Conservation (phyloP, 2,113 vertebrate genomes). For the Poecilia latipinna region DNA sequence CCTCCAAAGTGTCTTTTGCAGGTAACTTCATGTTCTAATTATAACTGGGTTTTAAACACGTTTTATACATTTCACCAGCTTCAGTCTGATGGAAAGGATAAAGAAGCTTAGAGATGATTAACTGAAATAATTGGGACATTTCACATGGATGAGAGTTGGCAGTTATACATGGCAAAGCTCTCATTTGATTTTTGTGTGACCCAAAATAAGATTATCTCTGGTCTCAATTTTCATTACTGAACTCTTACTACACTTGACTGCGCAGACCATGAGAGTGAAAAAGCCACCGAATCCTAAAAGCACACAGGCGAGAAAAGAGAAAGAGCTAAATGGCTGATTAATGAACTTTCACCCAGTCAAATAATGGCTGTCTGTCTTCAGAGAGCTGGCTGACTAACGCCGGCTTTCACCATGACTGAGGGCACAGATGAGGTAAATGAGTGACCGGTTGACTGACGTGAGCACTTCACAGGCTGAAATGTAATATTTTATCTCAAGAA, state of each 20-base stretch:
- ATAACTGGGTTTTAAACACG: not conserved
- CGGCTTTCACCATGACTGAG: not conserved
- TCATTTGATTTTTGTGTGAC: constrained; percentile 58
- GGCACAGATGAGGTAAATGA: constrained; percentile 7
- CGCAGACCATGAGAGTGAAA: constrained; percentile 18
- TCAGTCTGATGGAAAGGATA: not conserved
- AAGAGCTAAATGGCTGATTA: constrained; percentile 52
- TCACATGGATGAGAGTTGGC: constrained; percentile 10
- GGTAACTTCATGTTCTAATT: not conserved
- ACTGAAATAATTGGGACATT: constrained; percentile 26
- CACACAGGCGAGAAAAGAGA: constrained; percentile 27
- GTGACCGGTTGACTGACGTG: not conserved
- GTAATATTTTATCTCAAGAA: not conserved
- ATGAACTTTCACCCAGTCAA: constrained; percentile 41
- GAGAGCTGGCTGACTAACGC: constrained; percentile 6
- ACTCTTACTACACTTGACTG: constrained; percentile 39
- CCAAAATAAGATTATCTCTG: constrained; percentile 54
- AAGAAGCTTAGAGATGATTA: constrained; percentile 5
- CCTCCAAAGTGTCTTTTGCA: not conserved
- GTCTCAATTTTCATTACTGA: constrained; percentile 61
- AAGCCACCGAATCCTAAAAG: constrained; percentile 21
- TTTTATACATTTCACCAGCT: constrained; percentile 6
- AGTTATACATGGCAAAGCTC: constrained; percentile 19
- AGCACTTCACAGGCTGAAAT: not conserved
- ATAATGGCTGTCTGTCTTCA: constrained; percentile 37